phyloP scores from a whole-genome alignment of 1,140 invertebrate genomes.

The Camponotus pennsylvanicus region DNA sequence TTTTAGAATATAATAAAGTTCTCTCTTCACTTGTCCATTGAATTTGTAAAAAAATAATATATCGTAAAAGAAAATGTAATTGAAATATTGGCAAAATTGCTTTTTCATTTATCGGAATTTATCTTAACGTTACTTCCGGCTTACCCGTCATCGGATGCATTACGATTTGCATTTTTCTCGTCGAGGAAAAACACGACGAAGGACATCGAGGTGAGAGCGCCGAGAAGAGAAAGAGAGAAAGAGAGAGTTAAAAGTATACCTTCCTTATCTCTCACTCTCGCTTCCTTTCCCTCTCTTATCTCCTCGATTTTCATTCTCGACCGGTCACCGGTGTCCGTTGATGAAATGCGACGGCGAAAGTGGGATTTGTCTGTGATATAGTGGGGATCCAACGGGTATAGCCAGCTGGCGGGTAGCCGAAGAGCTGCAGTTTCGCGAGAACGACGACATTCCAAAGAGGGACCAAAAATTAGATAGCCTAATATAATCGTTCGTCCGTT shows the following conservation, averaged over 20 bases:
- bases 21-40: not conserved
- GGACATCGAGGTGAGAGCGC: constrained; percentile 65
- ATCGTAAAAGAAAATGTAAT: not conserved
- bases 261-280: constrained; percentile 56
- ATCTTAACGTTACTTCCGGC: not conserved
- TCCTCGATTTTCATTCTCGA: constrained; percentile 72
- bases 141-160: not conserved
- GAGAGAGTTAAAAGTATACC: constrained; percentile 73
- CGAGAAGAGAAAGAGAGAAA: constrained; percentile 31
- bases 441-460: constrained; percentile 77
- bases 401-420: constrained; percentile 74
- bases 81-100: constrained; percentile 10
- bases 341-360: constrained; percentile 81
- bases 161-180: constrained; percentile 58
- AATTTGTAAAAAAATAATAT: not conserved
- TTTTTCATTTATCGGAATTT: not conserved
- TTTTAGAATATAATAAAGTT: not conserved
- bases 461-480: constrained; percentile 66
- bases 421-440: constrained; percentile 80
- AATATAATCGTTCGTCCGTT: constrained; percentile 15
- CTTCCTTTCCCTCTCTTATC: constrained; percentile 66
- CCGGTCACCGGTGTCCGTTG: constrained; percentile 70
- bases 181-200: constrained; percentile 47
- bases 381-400: constrained; percentile 83
- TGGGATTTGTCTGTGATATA: constrained; percentile 77